Evolutionary conservation across 2,797 vertebrate genomes (phyloP).

Genomic region (Myripristis murdjan): DNA sequence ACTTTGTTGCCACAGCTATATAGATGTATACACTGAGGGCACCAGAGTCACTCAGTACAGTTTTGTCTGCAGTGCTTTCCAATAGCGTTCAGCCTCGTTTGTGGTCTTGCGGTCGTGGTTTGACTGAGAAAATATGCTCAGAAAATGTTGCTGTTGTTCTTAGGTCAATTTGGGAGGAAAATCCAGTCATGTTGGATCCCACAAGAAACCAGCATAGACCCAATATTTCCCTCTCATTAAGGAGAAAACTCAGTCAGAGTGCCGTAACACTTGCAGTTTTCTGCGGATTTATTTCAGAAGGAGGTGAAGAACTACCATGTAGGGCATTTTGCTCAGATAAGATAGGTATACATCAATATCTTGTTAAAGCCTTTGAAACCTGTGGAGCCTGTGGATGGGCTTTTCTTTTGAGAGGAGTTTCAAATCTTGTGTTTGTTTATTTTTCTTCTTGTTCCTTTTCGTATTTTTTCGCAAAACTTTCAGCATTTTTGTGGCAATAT

Average conservation of each 20-base stretch:
- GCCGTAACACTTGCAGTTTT: constrained; percentile 58
- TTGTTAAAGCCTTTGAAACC: too few relatives aligned
- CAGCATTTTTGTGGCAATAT: too few relatives aligned
- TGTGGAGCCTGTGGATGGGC: too few relatives aligned
- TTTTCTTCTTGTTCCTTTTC: too few relatives aligned
- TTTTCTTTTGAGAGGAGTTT: too few relatives aligned
- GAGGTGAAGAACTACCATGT: constrained; percentile 59
- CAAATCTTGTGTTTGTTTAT: too few relatives aligned
- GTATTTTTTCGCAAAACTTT: too few relatives aligned
- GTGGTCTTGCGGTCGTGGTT: constrained; percentile 64
- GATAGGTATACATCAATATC: constrained; percentile 56
- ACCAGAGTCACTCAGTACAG: constrained; percentile 41
- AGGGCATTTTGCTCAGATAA: constrained; percentile 46
- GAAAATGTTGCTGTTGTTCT: constrained; percentile 71
- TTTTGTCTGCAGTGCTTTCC: constrained; percentile 63
- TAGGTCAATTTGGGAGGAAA: constrained; percentile 70
- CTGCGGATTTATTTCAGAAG: constrained; percentile 66
- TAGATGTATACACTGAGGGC: constrained; percentile 1
- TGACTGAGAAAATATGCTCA: constrained; percentile 60
- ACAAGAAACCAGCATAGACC: constrained; percentile 70
- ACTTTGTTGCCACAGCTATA: too few relatives aligned
- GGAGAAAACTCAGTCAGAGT: constrained; percentile 50
- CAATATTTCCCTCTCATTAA: constrained; percentile 71
- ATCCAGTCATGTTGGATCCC: constrained; percentile 74
- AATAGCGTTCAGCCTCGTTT: constrained; percentile 71